Percentiles rank a stretch among this genome's conserved stretches.
Conservation (phyloP, 2,113 vertebrate genomes). For the Channa argus region DNA sequence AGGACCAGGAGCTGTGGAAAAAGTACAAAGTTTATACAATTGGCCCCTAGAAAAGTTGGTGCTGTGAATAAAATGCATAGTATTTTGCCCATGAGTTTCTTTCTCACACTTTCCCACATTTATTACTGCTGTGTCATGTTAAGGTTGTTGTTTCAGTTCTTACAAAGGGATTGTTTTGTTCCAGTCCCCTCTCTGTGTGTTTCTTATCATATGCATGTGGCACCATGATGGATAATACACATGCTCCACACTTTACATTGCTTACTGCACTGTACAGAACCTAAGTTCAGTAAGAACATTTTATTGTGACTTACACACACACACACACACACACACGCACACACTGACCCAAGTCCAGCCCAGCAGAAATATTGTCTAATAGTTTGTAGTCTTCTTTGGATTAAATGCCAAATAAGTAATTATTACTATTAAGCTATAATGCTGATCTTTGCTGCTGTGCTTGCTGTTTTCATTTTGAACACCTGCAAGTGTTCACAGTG, state of each 20-base stretch:
- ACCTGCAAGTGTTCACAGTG: not conserved
- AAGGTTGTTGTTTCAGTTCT: not conserved
- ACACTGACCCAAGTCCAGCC: no score
- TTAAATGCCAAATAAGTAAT: not conserved
- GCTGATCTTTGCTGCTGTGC: no score
- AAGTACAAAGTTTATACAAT: not conserved
- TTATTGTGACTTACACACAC: no score
- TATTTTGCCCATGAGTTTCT: not conserved
- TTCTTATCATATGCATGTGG: not conserved
- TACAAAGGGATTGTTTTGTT: not conserved
- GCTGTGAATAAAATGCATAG: not conserved
- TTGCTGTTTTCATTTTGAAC: not conserved
- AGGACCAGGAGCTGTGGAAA: no score
- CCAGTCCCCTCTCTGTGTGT: no score
- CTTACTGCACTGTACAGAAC: no score
- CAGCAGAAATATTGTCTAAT: no score
- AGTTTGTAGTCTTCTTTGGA: not conserved
- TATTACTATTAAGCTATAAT: not conserved
- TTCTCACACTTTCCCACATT: not conserved
- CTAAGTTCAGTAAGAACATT: no score
- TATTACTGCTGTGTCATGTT: no score
- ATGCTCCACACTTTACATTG: no score
- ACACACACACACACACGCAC: no score
- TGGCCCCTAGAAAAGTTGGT: no score
- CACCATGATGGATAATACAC: constrained; percentile 2